Evolutionary conservation across 2,113 vertebrate species (phyloP).

Genomic region (Saimiri boliviensis): DNA sequence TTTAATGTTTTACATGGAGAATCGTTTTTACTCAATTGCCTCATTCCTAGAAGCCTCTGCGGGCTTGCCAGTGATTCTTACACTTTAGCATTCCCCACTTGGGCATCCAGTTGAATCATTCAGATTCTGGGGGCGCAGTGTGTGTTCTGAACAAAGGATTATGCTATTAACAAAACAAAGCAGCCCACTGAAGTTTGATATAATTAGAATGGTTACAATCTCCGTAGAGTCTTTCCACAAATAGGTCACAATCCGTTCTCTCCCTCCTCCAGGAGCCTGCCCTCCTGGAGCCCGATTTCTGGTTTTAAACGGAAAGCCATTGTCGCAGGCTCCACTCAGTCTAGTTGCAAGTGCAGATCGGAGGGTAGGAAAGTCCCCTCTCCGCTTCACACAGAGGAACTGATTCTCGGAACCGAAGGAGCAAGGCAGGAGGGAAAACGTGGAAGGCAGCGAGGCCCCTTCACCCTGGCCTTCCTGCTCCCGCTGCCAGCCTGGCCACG

Average conservation of each 20-base stretch:
- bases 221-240: neutral
- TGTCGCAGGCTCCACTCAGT: slow-evolving; percentile 63
- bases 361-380: slow-evolving; percentile 72
- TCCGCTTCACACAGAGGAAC: neutral
- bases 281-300: neutral
- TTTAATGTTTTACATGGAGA: neutral
- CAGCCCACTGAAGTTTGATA: neutral
- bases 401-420: slow-evolving; percentile 11
- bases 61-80: neutral
- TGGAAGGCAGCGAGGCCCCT: neutral
- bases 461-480: slow-evolving; percentile 53
- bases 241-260: slow-evolving; percentile 35
- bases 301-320: slow-evolving; percentile 44
- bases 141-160: neutral
- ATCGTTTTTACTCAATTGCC: neutral
- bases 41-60: neutral
- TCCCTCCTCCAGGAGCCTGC: neutral
- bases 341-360: slow-evolving; percentile 36
- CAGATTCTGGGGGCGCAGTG: neutral
- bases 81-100: neutral
- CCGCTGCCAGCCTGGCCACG: neutral
- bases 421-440: neutral
- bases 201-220: slow-evolving; percentile 17
- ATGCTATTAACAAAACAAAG: slow-evolving; percentile 4
- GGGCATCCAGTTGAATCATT: neutral